phyloP scores from a whole-genome alignment of 2,113 vertebrate genomes.

The Tretioscincus oriximinensis region DNA sequence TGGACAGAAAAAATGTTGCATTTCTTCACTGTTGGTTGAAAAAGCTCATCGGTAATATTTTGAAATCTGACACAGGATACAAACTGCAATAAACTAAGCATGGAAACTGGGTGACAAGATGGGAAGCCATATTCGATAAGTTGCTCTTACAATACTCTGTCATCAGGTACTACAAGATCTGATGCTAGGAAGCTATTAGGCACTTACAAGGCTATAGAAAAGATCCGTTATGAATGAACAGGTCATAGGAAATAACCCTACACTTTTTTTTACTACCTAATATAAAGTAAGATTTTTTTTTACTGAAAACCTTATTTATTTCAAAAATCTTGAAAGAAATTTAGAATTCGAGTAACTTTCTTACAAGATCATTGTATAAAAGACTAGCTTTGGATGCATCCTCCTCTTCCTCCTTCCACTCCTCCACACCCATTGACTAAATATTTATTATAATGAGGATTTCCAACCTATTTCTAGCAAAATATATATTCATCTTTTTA shows the following conservation, averaged over 20 bases:
- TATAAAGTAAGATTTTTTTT: constrained; percentile 99
- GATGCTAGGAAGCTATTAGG: constrained; percentile 86
- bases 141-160: too few species aligned
- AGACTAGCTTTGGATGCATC: constrained; percentile 85
- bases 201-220: constrained; percentile 78
- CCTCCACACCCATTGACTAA: neutral
- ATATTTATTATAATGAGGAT: neutral
- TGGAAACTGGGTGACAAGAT: constrained; percentile 86
- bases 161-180: too few species aligned
- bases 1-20: constrained; percentile 91
- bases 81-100: constrained; percentile 92
- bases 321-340: constrained; percentile 99
- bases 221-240: constrained; percentile 90
- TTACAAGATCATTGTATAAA: constrained; percentile 99
- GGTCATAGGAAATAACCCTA: constrained; percentile 98
- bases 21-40: constrained; percentile 85
- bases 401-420: too few species aligned
- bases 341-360: constrained; percentile 97
- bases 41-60: constrained; percentile 90
- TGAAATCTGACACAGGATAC: constrained; percentile 91
- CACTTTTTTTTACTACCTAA: constrained; percentile 99
- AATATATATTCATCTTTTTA: constrained; percentile 7
- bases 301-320: constrained; percentile 99
- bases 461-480: neutral
- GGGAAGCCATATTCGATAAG: constrained; percentile 49